A percentile compares a stretch with the other conserved stretches of the same genome.
These are phyloP conservation scores for Petrocephalus zakoni DNA, from an alignment of 2,113 vertebrate species.

Conservation along the genomic window DNA sequence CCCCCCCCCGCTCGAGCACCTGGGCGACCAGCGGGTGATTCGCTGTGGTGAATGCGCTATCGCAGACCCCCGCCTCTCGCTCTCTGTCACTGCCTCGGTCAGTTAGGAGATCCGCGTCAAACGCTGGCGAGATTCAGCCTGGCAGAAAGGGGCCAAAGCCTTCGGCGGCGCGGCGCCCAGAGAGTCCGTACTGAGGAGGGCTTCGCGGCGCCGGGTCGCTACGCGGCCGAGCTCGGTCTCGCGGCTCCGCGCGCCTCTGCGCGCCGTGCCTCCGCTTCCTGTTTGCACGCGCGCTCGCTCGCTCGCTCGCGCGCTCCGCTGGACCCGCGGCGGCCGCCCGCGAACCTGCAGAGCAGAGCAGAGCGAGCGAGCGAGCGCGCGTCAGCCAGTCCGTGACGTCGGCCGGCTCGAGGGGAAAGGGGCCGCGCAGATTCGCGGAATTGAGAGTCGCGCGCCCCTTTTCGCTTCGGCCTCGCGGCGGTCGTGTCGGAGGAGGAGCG, in stretches of 20 bases:
- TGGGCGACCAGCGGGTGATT: not conserved
- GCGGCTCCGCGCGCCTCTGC: not conserved
- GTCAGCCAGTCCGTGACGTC: conserved; percentile 42
- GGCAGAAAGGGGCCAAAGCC: conserved; percentile 20
- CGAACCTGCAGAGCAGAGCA: conserved; percentile 26
- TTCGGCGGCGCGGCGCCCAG: not conserved
- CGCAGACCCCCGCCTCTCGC: not conserved
- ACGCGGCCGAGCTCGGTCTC: not conserved
- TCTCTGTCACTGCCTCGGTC: conserved; percentile 14
- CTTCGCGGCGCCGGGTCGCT: not conserved
- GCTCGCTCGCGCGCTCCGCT: conserved; percentile 27
- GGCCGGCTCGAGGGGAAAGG: not conserved
- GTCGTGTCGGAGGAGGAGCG: not conserved
- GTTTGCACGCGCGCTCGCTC: conserved; percentile 42
- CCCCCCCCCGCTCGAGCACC: not conserved
- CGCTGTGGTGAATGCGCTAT: not conserved
- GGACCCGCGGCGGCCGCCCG: conserved; percentile 20
- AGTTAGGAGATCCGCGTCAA: not conserved
- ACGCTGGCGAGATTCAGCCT: conserved; percentile 20
- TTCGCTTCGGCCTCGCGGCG: not conserved
- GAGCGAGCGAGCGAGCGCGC: conserved; percentile 23
- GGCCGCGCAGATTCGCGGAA: not conserved
- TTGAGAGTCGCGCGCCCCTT: not conserved
- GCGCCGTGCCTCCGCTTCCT: conserved; percentile 47
- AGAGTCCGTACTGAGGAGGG: not conserved